Evolutionary conservation across 2,113 vertebrate genomes (phyloP).

Genomic region (Otis tarda): DNA sequence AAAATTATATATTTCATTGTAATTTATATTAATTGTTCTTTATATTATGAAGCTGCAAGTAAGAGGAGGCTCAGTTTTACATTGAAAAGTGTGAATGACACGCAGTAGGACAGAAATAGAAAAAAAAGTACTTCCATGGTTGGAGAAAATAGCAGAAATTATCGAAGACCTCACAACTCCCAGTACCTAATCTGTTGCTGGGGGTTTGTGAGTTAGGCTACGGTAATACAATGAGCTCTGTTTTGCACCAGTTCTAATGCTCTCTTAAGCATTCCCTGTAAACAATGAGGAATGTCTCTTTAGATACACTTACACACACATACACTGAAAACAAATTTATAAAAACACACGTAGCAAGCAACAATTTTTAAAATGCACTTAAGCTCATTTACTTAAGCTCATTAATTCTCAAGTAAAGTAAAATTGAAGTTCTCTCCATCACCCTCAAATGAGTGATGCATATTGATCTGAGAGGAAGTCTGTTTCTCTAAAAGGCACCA

Average conservation of each 20-base stretch:
- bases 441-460: background rate
- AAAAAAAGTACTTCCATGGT: background rate
- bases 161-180: background rate
- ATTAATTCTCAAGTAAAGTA: background rate
- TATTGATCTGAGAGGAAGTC: background rate
- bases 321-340: background rate
- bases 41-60: background rate
- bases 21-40: background rate
- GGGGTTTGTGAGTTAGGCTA: background rate
- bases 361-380: background rate
- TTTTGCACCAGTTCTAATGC: background rate
- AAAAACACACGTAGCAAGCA: background rate
- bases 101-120: background rate
- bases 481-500: background rate
- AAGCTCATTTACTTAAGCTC: background rate
- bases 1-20: background rate
- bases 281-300: background rate
- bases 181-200: background rate
- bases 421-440: background rate
- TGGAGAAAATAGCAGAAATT: background rate
- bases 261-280: background rate
- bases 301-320: background rate
- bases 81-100: background rate
- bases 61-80: background rate
- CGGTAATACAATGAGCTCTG: background rate